These are phyloP conservation scores for Amphiprion percula DNA, from an alignment of 2,113 vertebrate species.

Conservation along the genomic window DNA sequence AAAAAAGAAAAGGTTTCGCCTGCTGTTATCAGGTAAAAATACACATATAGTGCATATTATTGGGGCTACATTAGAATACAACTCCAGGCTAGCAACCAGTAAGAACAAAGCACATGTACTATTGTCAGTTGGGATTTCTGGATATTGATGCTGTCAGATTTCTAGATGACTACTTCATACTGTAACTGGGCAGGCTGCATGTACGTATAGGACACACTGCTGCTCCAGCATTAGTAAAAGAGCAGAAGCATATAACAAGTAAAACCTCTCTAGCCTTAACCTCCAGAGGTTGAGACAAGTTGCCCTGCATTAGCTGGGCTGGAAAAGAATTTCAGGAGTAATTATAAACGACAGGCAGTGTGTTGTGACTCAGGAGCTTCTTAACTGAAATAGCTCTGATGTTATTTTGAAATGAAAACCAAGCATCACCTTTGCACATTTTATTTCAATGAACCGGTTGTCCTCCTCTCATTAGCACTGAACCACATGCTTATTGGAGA, in stretches of 20 bases:
- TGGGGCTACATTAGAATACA: too few species aligned
- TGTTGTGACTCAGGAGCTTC: constrained; percentile 1
- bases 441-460: background rate
- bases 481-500: background rate
- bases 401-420: constrained; percentile 10
- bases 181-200: background rate
- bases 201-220: background rate
- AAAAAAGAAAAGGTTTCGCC: too few species aligned
- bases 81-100: too few species aligned
- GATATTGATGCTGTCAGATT: background rate
- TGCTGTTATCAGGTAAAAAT: too few species aligned
- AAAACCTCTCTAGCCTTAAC: background rate
- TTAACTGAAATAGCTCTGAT: background rate
- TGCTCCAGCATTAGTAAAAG: background rate
- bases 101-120: too few species aligned
- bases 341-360: constrained; percentile 8
- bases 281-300: constrained; percentile 6
- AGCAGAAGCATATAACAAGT: background rate
- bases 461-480: background rate
- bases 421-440: background rate
- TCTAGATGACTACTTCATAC: background rate
- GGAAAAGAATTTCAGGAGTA: constrained; percentile 7
- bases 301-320: constrained; percentile 9
- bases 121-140: background rate
- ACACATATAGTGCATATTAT: too few species aligned